Base-by-base conservation (phyloP, 2,888 invertebrate genomes). In the Andrena minutula region DNA sequence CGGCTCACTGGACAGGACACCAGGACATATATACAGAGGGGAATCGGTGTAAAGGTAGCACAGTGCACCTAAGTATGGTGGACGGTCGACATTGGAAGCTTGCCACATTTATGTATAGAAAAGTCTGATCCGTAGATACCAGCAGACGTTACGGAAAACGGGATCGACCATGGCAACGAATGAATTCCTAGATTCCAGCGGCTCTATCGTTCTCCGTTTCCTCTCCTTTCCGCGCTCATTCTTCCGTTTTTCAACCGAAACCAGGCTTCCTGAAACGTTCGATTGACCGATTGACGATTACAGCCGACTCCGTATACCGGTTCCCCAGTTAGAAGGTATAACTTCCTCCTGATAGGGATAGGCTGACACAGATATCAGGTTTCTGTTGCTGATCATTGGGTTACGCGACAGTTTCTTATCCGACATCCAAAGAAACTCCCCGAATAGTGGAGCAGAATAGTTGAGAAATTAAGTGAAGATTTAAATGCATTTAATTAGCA, bases 1-100 rank as follows among this genome's bases (percentile, higher is more conserved):
- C 92, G 92, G 91, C 93, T 93, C 92, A 92, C 91, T 93, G 93
- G 93, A 93, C 93, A 92, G 90, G 91, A 91, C 90, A 90, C 88
- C 88, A 86, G 85, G 26, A 89, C 79, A 70, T 82, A 83, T 83
- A 90, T 83, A 89, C 77, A 84, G 75, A 74, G 83, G 79, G 80
- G 75, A 75, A 81, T 74, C 84, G 79, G 85, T 87, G 87, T 87
- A 86, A 89, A 88, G 85, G 87, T 89, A 88, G 83, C 82, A 83
- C 79, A 73, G 80, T 75, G 77, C 75, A 87, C 82, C 84, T 89
- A 89, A 87, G 90, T 85, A 86, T 77, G 86, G 86, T 84, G 86
- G 87, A 88, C 88, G 82, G 70, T 82, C 85, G 80, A 82, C 89
- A 87, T 90, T 90, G 89, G 90, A 88, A 86, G 86, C 84, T 89